Percentiles rank a stretch among this genome's conserved stretches.
Conservation (phyloP, 2,888 invertebrate species). For the Cylindroiulus punctatus region DNA sequence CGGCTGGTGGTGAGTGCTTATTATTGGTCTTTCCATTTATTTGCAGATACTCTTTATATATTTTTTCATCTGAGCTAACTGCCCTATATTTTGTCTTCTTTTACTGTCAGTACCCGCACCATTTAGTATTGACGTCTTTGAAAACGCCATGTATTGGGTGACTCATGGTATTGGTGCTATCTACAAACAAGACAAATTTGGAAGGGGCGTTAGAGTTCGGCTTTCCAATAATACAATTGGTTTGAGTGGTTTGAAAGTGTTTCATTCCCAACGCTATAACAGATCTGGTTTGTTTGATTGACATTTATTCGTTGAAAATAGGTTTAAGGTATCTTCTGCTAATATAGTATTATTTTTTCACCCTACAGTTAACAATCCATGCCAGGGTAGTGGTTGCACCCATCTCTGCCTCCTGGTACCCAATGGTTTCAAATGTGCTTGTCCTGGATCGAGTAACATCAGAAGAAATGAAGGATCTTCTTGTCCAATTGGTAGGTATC, state of each 20-base stretch:
- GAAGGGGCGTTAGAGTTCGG: constrained; percentile 86
- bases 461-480: constrained; percentile 66
- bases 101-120: constrained; percentile 71
- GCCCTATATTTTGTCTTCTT: background rate
- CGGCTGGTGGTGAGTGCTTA: constrained; percentile 68
- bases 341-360: background rate
- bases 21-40: background rate
- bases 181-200: constrained; percentile 94
- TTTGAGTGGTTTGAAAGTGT: constrained; percentile 87
- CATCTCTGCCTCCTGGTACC: constrained; percentile 94
- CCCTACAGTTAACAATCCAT: constrained; percentile 65
- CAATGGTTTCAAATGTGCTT: constrained; percentile 86
- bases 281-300: constrained; percentile 68
- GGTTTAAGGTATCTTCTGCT: background rate
- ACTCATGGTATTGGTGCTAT: constrained; percentile 88
- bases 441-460: constrained; percentile 76
- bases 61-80: constrained; percentile 11
- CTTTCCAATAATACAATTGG: constrained; percentile 85
- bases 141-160: constrained; percentile 92
- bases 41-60: too few relatives aligned
- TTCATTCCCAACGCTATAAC: constrained; percentile 86
- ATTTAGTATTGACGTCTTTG: constrained; percentile 90
- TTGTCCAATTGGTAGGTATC: constrained; percentile 79
- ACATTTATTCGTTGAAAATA: background rate
- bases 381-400: constrained; percentile 80